These are phyloP conservation scores for Microctenopoma lineatum DNA, from an alignment of 2,797 vertebrate species.

Conservation along the genomic window DNA sequence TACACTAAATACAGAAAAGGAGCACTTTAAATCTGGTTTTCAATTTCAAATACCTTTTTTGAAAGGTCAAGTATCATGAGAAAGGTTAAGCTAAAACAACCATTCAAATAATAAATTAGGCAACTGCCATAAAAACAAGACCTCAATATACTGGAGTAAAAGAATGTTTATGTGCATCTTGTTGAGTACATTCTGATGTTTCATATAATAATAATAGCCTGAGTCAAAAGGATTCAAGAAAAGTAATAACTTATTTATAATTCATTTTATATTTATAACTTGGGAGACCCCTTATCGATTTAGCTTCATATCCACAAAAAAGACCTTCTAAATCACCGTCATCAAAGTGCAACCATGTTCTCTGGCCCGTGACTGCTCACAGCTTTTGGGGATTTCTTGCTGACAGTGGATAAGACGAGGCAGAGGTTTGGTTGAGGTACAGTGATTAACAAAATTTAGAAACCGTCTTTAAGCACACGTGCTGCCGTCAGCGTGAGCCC, in stretches of 20 bases:
- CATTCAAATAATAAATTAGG: not conserved
- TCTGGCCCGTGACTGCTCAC: not conserved
- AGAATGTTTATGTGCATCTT: not conserved
- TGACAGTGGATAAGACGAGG: not conserved
- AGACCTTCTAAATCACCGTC: not conserved
- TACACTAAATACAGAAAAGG: too few relatives aligned
- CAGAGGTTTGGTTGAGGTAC: constrained; percentile 8
- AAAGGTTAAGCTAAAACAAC: not conserved
- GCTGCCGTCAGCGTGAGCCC: constrained; percentile 15
- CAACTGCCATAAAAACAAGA: not conserved
- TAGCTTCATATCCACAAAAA: constrained; percentile 6
- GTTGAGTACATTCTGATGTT: not conserved
- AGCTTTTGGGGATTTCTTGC: constrained; percentile 4
- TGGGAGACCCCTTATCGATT: too few relatives aligned
- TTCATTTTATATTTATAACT: too few relatives aligned
- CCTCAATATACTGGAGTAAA: constrained; percentile 1
- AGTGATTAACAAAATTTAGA: not conserved
- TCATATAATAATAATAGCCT: not conserved
- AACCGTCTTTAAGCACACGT: not conserved
- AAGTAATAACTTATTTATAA: not conserved
- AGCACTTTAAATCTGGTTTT: not conserved
- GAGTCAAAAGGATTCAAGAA: not conserved
- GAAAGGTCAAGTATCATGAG: not conserved
- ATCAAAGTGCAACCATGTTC: not conserved
- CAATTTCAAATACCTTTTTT: not conserved